Conservation (phyloP, 2,113 vertebrate species). For the Tenrec ecaudatus region DNA sequence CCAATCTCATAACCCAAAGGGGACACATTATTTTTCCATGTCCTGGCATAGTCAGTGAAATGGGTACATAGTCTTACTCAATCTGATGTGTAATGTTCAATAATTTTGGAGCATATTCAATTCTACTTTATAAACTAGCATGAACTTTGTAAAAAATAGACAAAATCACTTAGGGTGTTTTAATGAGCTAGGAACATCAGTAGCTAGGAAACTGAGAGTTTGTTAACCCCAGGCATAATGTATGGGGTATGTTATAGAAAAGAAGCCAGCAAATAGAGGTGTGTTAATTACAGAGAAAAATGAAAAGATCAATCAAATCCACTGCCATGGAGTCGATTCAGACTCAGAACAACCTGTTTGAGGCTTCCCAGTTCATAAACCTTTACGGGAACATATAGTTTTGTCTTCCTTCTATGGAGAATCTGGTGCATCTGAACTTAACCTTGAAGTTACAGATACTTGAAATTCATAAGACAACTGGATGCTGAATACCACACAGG, state of each 20-base stretch:
- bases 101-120: not conserved
- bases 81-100: not conserved
- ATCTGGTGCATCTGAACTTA: no score
- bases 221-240: not conserved
- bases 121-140: not conserved
- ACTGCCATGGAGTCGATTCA: no score
- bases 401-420: no score
- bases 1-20: not conserved
- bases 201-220: not conserved
- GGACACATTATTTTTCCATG: not conserved
- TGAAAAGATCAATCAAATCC: no score
- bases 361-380: no score
- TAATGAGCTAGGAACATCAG: not conserved
- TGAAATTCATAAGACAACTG: not conserved
- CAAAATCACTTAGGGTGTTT: not conserved
- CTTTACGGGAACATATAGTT: no score
- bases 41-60: not conserved
- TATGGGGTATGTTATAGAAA: accelerated
- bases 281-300: not conserved
- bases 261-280: not conserved
- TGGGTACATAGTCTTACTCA: not conserved
- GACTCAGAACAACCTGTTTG: no score
- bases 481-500: not conserved
- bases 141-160: conserved; percentile 4
- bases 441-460: not conserved